phyloP scores from a whole-genome alignment of 2,113 vertebrate genomes.

The Mobula birostris region DNA sequence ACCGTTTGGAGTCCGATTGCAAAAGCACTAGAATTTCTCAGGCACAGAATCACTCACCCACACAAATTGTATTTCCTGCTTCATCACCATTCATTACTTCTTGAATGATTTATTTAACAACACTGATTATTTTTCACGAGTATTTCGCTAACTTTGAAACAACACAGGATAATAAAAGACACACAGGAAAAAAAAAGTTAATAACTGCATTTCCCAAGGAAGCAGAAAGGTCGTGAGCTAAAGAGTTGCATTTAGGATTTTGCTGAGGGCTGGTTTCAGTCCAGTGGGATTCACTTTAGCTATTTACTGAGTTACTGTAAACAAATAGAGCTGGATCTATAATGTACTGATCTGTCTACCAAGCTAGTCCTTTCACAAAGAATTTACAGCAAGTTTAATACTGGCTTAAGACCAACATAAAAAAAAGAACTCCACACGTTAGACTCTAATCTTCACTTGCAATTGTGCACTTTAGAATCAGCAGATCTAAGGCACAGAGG shows the following conservation, averaged over 20 bases:
- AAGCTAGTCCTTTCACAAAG: not conserved
- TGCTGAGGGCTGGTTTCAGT: not conserved
- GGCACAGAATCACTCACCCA: not conserved
- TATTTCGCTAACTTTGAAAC: conserved; percentile 21
- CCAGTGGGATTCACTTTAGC: not conserved
- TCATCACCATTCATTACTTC: conserved; percentile 1
- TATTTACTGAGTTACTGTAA: not conserved
- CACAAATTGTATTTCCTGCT: conserved; percentile 17
- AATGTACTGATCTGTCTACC: not conserved
- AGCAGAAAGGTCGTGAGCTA: not conserved
- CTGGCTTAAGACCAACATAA: not conserved
- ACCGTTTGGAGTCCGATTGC: not conserved
- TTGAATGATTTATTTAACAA: not conserved
- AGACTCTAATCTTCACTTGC: not conserved
- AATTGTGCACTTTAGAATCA: not conserved
- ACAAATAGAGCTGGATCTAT: not conserved
- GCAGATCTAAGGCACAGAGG: not conserved
- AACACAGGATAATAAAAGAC: conserved; percentile 1
- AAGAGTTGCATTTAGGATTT: not conserved
- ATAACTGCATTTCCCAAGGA: conserved; percentile 7
- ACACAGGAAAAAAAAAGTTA: not conserved
- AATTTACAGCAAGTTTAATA: not conserved
- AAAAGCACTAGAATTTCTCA: not conserved
- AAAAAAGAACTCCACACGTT: not conserved
- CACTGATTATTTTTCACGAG: not conserved